Evolutionary conservation across 1,140 invertebrate species (phyloP), one percentile per base, ranked within the genome.

Genomic region (Pseudomyrmex cubaensis): DNA sequence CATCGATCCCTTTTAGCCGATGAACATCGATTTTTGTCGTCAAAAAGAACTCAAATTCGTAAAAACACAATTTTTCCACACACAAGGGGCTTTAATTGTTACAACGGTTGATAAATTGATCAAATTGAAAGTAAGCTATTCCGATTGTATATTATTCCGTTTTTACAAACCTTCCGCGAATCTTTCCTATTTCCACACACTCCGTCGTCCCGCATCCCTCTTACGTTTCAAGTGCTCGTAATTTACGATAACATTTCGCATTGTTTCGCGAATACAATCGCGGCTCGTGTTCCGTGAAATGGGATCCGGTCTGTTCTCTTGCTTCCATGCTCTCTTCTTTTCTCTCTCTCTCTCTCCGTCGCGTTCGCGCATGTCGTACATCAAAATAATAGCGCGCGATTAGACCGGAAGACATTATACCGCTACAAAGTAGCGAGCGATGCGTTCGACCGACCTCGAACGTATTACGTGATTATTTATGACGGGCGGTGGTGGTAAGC

Each of bases 311-410:
- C 25, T 57, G 59, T 72, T 77, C 63, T 77, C 74, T 74, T 63
- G 82, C 75, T 52, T n/a, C 56, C 10, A 1, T 15, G 13, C 17
- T 13, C 54, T 20, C 8, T 69, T 9, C 17, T 22, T 73, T 61
- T n/a, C 12, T 54, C 52, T 17, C 44, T 56, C 12, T 44, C 35
- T 17, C 13, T 61, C 50, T 44, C 48, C 50, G 70, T 57, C 12
- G 20, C 44, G 17, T 46, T 78, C 59, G 25, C 48, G 35, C 35
- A n/a, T 20, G 62, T 83, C 67, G 44, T 89, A 88, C 84, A 89
- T 89, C 89, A 83, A 89, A 90, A 91, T 92, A 90, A 92, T 92
- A 92, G 92, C 88, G 90, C 87, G 90, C 85, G 78, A 83, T 86
- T 87, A 85, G 84, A 90, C 86, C 90, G 87, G 87, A 90, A 91